These are phyloP conservation scores for Eptesicus fuscus DNA, from an alignment of 2,113 vertebrate species.

Conservation along the genomic window DNA sequence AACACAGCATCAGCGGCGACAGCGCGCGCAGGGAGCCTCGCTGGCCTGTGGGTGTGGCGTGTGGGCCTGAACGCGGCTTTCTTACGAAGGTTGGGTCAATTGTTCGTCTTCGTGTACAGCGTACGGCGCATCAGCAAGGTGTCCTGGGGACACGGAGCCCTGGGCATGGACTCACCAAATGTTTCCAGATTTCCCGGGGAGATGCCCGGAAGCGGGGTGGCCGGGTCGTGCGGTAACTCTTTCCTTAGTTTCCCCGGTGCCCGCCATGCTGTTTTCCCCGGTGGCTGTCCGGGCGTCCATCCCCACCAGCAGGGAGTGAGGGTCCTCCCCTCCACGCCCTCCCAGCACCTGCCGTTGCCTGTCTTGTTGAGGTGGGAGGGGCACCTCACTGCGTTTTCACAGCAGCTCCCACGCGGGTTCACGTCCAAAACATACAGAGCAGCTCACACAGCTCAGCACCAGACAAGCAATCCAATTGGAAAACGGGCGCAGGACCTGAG, in stretches of 20 bases:
- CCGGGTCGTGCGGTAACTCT: background rate
- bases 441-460: background rate
- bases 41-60: background rate
- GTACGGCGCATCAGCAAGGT: background rate
- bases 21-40: background rate
- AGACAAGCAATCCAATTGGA: background rate
- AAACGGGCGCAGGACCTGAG: background rate
- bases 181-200: background rate
- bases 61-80: background rate
- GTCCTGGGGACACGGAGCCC: background rate
- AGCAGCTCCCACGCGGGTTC: background rate
- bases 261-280: accelerated
- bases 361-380: background rate
- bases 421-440: background rate
- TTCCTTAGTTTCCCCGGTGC: accelerated
- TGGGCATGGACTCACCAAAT: background rate
- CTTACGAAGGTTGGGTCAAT: background rate
- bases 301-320: background rate
- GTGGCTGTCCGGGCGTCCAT: accelerated
- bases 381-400: background rate
- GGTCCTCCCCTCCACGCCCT: background rate
- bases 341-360: background rate
- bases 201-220: background rate
- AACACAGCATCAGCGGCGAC: background rate
- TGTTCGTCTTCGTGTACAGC: background rate